Evolutionary conservation across 2,113 vertebrate species (phyloP).

Genomic region (Ailurus styani): DNA sequence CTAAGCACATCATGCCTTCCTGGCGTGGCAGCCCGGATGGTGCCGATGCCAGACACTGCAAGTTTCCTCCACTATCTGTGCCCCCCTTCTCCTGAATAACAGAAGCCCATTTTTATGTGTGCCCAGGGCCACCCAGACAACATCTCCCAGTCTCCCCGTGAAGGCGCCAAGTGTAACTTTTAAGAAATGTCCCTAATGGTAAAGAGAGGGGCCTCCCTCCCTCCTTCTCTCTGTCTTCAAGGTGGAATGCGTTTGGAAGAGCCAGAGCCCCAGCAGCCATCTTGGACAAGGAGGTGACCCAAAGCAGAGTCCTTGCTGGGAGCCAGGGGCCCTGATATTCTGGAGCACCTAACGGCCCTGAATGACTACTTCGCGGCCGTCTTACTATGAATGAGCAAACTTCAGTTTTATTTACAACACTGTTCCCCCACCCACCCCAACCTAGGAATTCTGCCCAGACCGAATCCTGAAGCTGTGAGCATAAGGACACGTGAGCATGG

Average conservation of each 20-base stretch:
- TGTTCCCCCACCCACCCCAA: accelerated
- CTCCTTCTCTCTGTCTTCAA: neutral
- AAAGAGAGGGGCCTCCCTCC: neutral
- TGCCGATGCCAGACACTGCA: too few relatives aligned
- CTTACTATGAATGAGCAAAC: neutral
- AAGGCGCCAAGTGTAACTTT: neutral
- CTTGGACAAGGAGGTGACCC: neutral
- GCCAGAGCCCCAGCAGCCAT: neutral
- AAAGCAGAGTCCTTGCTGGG: neutral
- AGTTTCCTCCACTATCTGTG: neutral
- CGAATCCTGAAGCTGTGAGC: neutral
- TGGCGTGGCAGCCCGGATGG: neutral
- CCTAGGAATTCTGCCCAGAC: neutral
- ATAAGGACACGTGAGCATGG: neutral
- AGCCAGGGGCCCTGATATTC: neutral
- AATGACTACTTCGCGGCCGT: neutral
- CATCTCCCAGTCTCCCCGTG: neutral
- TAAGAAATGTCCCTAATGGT: neutral
- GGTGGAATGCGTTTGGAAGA: neutral
- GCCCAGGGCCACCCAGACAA: neutral
- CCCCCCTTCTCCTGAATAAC: neutral
- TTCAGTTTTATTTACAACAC: neutral
- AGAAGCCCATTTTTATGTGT: neutral
- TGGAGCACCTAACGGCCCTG: neutral
- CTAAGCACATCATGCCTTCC: neutral